Percentiles rank a stretch among this genome's conserved stretches.
phyloP scores from a whole-genome alignment of 1,140 invertebrate genomes.

The Drosophila trapezifrons region DNA sequence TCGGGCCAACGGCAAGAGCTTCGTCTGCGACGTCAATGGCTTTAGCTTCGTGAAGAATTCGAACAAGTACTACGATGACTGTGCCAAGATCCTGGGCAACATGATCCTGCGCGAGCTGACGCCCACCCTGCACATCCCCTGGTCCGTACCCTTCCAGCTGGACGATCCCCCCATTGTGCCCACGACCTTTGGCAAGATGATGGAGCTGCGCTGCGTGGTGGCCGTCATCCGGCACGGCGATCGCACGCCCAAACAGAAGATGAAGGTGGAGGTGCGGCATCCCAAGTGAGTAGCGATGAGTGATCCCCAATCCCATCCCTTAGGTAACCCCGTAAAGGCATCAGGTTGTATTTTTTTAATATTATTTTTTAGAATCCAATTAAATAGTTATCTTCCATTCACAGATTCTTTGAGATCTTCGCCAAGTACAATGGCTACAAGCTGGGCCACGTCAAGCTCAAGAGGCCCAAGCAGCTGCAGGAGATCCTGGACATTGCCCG shows the following conservation, averaged over 20 bases:
- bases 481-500: conserved; percentile 98
- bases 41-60: conserved; percentile 99
- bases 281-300: conserved; percentile 89
- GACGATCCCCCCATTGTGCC: conserved; percentile 99
- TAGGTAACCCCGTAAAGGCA: too few species aligned
- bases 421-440: conserved; percentile 98
- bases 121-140: conserved; percentile 97
- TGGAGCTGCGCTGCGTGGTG: conserved; percentile 99
- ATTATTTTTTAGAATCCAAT: too few species aligned
- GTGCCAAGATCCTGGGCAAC: conserved; percentile 98
- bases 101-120: conserved; percentile 96
- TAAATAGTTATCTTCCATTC: not conserved
- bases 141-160: conserved; percentile 97
- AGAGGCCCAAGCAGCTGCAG: conserved; percentile 98
- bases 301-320: too few species aligned
- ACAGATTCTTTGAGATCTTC: conserved; percentile 99
- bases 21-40: conserved; percentile 99
- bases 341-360: too few species aligned
- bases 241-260: conserved; percentile 99
- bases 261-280: conserved; percentile 99
- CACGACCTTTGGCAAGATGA: conserved; percentile 99
- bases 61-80: conserved; percentile 99
- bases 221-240: conserved; percentile 99
- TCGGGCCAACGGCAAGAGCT: conserved; percentile 98
- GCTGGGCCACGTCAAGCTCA: conserved; percentile 98